Evolutionary conservation across 2,113 vertebrate genomes (phyloP), one percentile per base, ranked within the genome.

Genomic region (Centropristis striata): DNA sequence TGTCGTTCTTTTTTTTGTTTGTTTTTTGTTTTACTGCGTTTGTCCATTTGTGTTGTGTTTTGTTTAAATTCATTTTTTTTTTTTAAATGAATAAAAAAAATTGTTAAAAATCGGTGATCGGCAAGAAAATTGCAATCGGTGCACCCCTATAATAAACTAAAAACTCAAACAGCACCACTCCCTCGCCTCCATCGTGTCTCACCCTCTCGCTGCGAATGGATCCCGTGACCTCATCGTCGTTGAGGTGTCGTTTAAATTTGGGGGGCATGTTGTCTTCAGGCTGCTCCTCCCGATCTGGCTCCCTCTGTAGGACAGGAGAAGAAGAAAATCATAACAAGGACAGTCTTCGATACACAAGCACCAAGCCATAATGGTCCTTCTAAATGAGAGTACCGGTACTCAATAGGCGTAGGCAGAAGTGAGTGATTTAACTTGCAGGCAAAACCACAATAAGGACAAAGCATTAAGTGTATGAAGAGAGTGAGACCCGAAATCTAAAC

Each of bases 161-260:
- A 21, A 68, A 39, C 5, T 9, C 28, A 57, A 61, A 46, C 28
- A 50, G 4, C 37, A 42, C 8, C 18, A 6, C 9, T 16, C 3
- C 42, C 21, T 59, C 1, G 25, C 6, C 21, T 18, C 28, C 4
- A n/a, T 21, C 16, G 23, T 15, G 12, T 91, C 97, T 97, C 88
- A 98, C 98, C 96, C 98, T 95, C 91, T 99, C 98, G 42, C 98
- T 99, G 93, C 96, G 97, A 83, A 98, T 93, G 23, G 98, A 99
- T 74, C 98, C 98, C 0, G 98, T 98, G 90, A 99, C 97, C 84
- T 99, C 98, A 3, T 99, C 98, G 5, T 99, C 98, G 32, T 99
- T 97, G 68, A 99, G 94, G 91, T 99, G 98, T 86, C 98, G 94
- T 90, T 99, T 99, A 90, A 99, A 99, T 90, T 99, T 99, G 69